Evolutionary conservation across 2,797 vertebrate genomes (phyloP).

Genomic region (Chaetophractus vellerosus): DNA sequence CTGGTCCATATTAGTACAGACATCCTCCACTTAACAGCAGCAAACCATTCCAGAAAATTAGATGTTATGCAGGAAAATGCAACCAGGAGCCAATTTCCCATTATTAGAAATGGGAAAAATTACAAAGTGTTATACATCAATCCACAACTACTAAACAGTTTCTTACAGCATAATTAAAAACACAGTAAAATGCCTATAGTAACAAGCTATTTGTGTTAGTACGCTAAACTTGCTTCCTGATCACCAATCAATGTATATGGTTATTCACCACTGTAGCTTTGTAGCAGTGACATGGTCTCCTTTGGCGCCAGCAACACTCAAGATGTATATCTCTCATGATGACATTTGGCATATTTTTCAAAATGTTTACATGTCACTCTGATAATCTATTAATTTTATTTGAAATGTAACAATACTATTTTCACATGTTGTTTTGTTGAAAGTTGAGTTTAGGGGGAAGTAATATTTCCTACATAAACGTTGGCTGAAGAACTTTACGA

Average conservation of each 20-base stretch:
- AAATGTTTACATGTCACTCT: background rate
- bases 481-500: background rate
- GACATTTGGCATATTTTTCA: background rate
- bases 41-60: conserved; percentile 5
- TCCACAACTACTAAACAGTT: background rate
- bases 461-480: background rate
- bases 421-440: background rate
- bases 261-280: background rate
- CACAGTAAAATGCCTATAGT: background rate
- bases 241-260: background rate
- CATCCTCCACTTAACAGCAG: background rate
- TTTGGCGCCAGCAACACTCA: background rate
- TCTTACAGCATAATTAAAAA: conserved; percentile 35
- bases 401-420: conserved; percentile 29
- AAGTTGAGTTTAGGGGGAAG: background rate
- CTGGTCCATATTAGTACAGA: background rate
- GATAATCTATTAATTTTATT: background rate
- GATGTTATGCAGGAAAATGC: background rate
- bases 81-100: background rate
- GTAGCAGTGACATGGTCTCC: background rate
- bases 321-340: background rate
- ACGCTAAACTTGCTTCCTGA: background rate
- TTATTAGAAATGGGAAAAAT: conserved; percentile 13
- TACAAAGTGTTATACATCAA: background rate
- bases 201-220: background rate